Evolutionary conservation across 2,797 vertebrate species (phyloP), one percentile per base, ranked within the genome.

Genomic region (Rhinichthys osculus): DNA sequence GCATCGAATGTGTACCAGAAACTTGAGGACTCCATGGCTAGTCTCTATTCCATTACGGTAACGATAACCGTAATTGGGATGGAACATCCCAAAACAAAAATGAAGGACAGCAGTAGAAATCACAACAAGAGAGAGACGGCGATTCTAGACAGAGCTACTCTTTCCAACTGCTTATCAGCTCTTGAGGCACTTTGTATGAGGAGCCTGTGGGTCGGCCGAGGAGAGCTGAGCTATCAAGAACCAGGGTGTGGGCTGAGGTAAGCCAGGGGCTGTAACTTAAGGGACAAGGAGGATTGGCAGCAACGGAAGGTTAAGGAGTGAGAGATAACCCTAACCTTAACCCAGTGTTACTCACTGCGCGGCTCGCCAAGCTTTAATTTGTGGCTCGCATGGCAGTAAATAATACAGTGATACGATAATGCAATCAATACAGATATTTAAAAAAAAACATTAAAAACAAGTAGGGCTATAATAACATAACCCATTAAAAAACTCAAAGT

Each of bases 121-220:
- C n/a, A 59, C 23, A 57, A 57, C 7, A 50, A 30, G 70, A 70
- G 79, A n/a, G 57, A 54, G 19, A 71, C 1, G 2, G 19, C 27
- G 7, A 71, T 9, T 54, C 52, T 70, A 35, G 59, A 71, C 76
- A 77, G 80, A 80, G 4, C 13, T 52, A 59, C 38, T 82, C 83
- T 66, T 71, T 82, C 67, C 21, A 86, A 47, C 40, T 76, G 30
- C 21, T 69, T 86, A 89, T 89, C 86, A 14, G 87, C 52, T 77
- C 38, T 87, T 80, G 27, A 82, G 67, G 27, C 77, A 87, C 84
- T 90, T 87, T 89, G 89, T 88, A 85, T 57, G 81, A 83, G 86
- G 70, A 86, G 62, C 38, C 85, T 79, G 82, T 76, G 70, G 78
- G 83, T 80, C 78, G 59, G 72, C 3, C 7, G 19, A 54, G 35